Evolutionary conservation across 1,140 invertebrate species (phyloP).

Genomic region (Drosophila watanabei): DNA sequence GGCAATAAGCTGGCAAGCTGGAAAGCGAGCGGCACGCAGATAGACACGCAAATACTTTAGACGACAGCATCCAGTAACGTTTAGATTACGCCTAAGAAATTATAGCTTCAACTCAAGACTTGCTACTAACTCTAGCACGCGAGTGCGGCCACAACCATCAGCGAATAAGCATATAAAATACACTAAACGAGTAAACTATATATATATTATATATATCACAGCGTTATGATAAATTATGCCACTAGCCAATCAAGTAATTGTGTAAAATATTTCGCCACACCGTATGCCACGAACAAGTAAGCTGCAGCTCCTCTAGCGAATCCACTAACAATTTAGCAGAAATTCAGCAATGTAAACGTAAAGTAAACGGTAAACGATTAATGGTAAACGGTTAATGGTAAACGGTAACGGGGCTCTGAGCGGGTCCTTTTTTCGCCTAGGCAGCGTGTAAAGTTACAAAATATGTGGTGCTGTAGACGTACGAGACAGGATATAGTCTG

Average conservation of each 20-base stretch:
- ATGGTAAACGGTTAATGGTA: constrained; percentile 7
- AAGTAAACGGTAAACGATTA: constrained; percentile 6
- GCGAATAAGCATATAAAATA: constrained; percentile 56
- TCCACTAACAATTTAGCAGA: constrained; percentile 56
- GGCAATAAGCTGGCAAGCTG: constrained; percentile 32
- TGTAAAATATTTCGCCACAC: constrained; percentile 77
- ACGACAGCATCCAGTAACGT: constrained; percentile 43
- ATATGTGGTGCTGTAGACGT: constrained; percentile 76
- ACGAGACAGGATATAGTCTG: constrained; percentile 28
- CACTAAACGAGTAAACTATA: constrained; percentile 57
- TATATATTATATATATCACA: constrained; percentile 73
- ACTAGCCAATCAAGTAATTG: constrained; percentile 82
- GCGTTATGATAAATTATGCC: constrained; percentile 73
- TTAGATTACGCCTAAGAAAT: constrained; percentile 73
- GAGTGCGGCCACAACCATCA: constrained; percentile 42
- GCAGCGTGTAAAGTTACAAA: constrained; percentile 74
- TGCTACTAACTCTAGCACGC: constrained; percentile 59
- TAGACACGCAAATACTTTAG: constrained; percentile 65
- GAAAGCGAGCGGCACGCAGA: constrained; percentile 29
- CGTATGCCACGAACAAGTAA: constrained; percentile 29
- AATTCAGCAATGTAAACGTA: constrained; percentile 59
- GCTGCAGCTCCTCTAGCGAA: constrained; percentile 34
- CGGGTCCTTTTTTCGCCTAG: constrained; percentile 51
- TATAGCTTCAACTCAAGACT: constrained; percentile 81
- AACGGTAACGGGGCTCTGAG: constrained; percentile 58